Evolutionary conservation across 2,888 invertebrate species (phyloP).

Genomic region (Liopterus haemorrhoidalis): DNA sequence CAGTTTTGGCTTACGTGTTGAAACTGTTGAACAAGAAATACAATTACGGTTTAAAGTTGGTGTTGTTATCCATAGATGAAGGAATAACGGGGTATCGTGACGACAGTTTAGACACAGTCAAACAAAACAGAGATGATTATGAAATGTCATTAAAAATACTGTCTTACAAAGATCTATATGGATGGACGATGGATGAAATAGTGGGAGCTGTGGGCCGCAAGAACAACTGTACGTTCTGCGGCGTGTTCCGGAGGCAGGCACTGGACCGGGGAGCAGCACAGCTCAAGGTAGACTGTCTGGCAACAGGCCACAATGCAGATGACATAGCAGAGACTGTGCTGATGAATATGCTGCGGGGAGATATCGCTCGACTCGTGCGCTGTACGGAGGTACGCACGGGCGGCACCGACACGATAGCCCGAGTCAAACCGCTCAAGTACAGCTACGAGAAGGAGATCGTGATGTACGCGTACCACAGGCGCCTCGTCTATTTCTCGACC

Average conservation of each 20-base stretch:
- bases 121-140: conserved; percentile 90
- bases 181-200: conserved; percentile 99
- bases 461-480: conserved; percentile 97
- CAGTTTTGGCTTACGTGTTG: conserved; percentile 89
- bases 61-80: conserved; percentile 94
- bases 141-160: conserved; percentile 88
- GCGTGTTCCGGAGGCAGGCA: conserved; percentile 92
- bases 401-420: conserved; percentile 74
- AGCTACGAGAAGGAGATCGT: conserved; percentile 99
- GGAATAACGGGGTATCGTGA: conserved; percentile 95
- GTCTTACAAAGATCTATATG: conserved; percentile 95
- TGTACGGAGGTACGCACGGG: conserved; percentile 87
- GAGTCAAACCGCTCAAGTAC: conserved; percentile 95
- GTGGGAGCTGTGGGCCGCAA: conserved; percentile 78
- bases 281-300: conserved; percentile 85
- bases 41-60: conserved; percentile 82
- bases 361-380: conserved; percentile 85
- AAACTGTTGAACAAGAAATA: conserved; percentile 86
- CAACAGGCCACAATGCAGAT: conserved; percentile 95
- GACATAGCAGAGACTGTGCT: conserved; percentile 98
- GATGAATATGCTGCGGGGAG: conserved; percentile 96
- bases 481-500: conserved; percentile 94
- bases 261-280: conserved; percentile 89
- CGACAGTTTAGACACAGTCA: conserved; percentile 94
- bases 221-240: conserved; percentile 96